These are phyloP conservation scores for Pimpla rufipes DNA, from an alignment of 2,888 invertebrate species.

Conservation along the genomic window DNA sequence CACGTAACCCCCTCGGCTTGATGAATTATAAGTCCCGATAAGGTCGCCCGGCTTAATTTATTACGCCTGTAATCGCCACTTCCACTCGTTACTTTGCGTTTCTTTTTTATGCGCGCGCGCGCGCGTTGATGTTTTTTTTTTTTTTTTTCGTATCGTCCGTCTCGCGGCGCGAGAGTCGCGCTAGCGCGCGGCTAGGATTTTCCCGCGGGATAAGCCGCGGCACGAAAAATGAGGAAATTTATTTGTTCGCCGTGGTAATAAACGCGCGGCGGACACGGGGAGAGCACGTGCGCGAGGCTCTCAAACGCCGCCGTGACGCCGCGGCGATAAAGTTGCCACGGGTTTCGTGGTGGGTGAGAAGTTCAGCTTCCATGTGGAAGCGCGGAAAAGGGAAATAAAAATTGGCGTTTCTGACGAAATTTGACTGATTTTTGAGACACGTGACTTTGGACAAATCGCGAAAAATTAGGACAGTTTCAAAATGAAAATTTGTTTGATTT, in stretches of 20 bases:
- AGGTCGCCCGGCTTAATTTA: slow-evolving; percentile 84
- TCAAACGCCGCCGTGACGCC: background rate
- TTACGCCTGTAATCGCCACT: slow-evolving; percentile 81
- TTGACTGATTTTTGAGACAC: too few relatives aligned
- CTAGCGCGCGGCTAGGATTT: slow-evolving; percentile 38
- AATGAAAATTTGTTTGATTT: background rate
- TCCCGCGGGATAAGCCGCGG: slow-evolving; percentile 36
- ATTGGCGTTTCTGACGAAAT: background rate
- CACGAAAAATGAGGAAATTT: slow-evolving; percentile 76
- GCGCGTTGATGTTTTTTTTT: too few relatives aligned
- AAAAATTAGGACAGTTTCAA: background rate
- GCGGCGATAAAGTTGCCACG: background rate
- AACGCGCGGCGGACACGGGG: slow-evolving; percentile 36
- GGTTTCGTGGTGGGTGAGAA: background rate
- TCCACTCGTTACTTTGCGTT: slow-evolving; percentile 63
- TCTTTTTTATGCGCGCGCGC: slow-evolving; percentile 29
- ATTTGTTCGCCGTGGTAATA: slow-evolving; percentile 47
- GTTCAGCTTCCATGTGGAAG: background rate
- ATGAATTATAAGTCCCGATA: slow-evolving; percentile 84
- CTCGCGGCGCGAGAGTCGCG: slow-evolving; percentile 58
- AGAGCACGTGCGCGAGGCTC: slow-evolving; percentile 31
- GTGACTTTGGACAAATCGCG: too few relatives aligned
- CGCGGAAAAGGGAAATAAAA: background rate
- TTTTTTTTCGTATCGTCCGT: slow-evolving; percentile 48
- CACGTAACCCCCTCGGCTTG: slow-evolving; percentile 78